Conservation (phyloP, 2,797 vertebrate species). For the Columba guinea region DNA sequence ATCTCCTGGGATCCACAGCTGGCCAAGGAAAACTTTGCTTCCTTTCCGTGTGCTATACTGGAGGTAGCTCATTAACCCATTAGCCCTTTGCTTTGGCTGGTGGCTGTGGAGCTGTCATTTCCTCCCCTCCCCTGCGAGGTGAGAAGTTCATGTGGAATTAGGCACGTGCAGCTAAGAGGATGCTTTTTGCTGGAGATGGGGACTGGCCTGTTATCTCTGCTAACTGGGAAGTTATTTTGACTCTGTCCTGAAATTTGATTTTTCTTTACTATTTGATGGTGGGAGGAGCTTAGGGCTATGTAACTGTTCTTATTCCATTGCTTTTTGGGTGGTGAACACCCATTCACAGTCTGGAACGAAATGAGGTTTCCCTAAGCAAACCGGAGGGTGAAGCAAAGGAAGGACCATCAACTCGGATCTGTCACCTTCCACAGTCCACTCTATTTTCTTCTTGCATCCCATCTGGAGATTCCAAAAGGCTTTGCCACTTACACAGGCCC, state of each 20-base stretch:
- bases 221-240: not conserved
- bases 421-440: not conserved
- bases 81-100: not conserved
- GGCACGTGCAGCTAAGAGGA: not conserved
- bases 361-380: not conserved
- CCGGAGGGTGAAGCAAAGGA: not conserved
- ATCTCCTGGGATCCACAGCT: not conserved
- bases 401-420: not conserved
- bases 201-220: not conserved
- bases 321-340: not conserved
- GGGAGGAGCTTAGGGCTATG: not conserved
- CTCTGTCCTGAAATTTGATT: not conserved
- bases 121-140: not conserved
- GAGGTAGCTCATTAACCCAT: not conserved
- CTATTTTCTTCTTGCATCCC: not conserved
- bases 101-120: not conserved
- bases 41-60: not conserved
- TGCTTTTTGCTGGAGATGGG: not conserved
- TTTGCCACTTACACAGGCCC: not conserved
- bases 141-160: not conserved
- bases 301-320: not conserved
- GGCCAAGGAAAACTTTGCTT: not conserved
- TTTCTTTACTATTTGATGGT: not conserved
- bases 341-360: not conserved
- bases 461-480: not conserved